These are phyloP conservation scores for Drosophila prostipennis DNA, from an alignment of 2,888 invertebrate genomes.

Conservation along the genomic window DNA sequence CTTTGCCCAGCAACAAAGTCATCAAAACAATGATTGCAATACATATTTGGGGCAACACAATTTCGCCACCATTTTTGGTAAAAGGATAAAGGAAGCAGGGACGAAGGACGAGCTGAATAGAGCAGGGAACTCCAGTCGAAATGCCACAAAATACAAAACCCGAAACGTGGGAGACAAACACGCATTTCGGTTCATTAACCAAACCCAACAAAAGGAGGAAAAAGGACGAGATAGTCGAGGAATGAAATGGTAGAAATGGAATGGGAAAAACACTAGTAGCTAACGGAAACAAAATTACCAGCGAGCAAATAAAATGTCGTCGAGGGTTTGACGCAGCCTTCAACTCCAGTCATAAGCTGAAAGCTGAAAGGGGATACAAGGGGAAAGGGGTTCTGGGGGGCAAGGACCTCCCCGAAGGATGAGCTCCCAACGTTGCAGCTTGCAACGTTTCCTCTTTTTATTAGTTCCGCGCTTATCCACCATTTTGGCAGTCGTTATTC, in stretches of 20 bases:
- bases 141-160: conserved; percentile 40
- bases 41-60: conserved; percentile 47
- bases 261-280: conserved; percentile 49
- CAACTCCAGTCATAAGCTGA: conserved; percentile 59
- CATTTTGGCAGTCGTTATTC: conserved; percentile 74
- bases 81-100: conserved; percentile 29
- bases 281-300: conserved; percentile 73
- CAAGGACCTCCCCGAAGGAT: conserved; percentile 32
- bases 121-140: conserved; percentile 55
- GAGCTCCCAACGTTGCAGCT: conserved; percentile 46
- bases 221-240: conserved; percentile 21
- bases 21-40: conserved; percentile 75
- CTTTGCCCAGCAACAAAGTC: conserved; percentile 67
- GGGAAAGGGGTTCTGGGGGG: background rate
- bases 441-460: conserved; percentile 70
- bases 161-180: conserved; percentile 64
- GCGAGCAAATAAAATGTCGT: conserved; percentile 76
- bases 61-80: conserved; percentile 36
- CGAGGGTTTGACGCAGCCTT: conserved; percentile 67
- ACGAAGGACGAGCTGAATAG: conserved; percentile 4
- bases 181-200: conserved; percentile 78
- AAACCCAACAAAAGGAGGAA: conserved; percentile 63
- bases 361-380: background rate
- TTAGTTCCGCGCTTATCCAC: conserved; percentile 73
- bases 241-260: conserved; percentile 14